phyloP scores from a whole-genome alignment of 1,140 invertebrate species.

The Bicyclus anynana region DNA sequence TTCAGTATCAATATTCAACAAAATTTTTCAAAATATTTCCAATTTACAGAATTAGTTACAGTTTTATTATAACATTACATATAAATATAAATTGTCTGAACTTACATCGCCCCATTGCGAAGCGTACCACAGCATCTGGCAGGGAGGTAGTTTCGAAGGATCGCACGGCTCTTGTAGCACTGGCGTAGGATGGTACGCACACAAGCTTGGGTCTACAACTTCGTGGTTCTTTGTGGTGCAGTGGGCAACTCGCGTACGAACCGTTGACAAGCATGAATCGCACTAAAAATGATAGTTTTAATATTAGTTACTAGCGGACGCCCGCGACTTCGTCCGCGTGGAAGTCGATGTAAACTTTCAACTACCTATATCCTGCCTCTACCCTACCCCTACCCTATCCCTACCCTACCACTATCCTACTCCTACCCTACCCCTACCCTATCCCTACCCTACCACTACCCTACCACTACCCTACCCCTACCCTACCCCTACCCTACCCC shows the following conservation, averaged over 20 bases:
- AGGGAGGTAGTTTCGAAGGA: slow-evolving; percentile 63
- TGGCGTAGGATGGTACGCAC: slow-evolving; percentile 79
- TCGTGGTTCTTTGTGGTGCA: slow-evolving; percentile 87
- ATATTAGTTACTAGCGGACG: neutral
- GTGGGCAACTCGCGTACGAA: slow-evolving; percentile 84
- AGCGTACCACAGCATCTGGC: slow-evolving; percentile 92
- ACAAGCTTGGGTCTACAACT: slow-evolving; percentile 84
- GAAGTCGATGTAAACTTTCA: too few species aligned
- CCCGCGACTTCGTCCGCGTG: too few species aligned
- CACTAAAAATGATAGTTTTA: slow-evolving; percentile 76
- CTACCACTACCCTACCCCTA: too few species aligned
- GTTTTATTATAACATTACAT: neutral
- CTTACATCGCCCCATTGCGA: slow-evolving; percentile 89
- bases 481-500: too few species aligned
- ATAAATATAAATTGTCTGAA: neutral
- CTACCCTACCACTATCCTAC: too few species aligned
- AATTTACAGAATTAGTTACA: too few species aligned
- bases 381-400: too few species aligned
- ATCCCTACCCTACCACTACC: too few species aligned
- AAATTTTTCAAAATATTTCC: too few species aligned
- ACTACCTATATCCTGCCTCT: too few species aligned
- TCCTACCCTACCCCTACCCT: too few species aligned
- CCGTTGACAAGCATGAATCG: slow-evolving; percentile 83
- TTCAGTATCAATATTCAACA: too few species aligned
- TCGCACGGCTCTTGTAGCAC: slow-evolving; percentile 80